phyloP scores from a whole-genome alignment of 2,888 invertebrate genomes.

The Athetis lepigone region DNA sequence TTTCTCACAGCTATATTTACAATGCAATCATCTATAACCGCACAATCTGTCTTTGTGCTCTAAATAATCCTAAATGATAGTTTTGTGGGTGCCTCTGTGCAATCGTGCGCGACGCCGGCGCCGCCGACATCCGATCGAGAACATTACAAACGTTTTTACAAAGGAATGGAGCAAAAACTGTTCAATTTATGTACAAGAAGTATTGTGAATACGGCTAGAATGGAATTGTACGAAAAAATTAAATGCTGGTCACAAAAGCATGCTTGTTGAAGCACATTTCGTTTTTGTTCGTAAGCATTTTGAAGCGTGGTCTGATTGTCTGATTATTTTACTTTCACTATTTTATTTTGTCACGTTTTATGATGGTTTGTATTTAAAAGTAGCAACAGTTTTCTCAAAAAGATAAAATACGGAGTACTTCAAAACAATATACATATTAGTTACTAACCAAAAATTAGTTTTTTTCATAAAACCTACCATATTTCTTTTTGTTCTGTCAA shows the following conservation, averaged over 20 bases:
- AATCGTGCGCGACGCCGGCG: constrained; percentile 63
- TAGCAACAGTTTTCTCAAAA: neutral
- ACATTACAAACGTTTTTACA: constrained; percentile 39
- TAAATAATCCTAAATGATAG: constrained; percentile 47
- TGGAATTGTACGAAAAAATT: constrained; percentile 22
- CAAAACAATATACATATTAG: too few relatives aligned
- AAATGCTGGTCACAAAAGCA: constrained; percentile 6
- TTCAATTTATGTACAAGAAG: constrained; percentile 31
- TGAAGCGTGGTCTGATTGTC: neutral
- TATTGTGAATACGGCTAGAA: constrained; percentile 15
- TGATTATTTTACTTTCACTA: constrained; percentile 23
- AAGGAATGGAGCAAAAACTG: constrained; percentile 39
- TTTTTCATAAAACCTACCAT: too few relatives aligned
- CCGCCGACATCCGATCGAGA: constrained; percentile 39
- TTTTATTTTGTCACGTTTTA: constrained; percentile 17
- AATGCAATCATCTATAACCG: constrained; percentile 53
- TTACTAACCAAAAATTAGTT: too few relatives aligned
- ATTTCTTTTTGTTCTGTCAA: too few relatives aligned
- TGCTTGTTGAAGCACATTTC: constrained; percentile 12
- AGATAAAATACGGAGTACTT: neutral
- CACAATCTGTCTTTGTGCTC: constrained; percentile 48
- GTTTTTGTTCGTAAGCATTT: constrained; percentile 15
- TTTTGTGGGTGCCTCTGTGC: constrained; percentile 53
- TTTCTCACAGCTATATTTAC: constrained; percentile 46
- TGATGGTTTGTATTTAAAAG: neutral